A percentile compares a stretch with the other conserved stretches of the same genome.
These are phyloP conservation scores for Lochmaea crataegi DNA, from an alignment of 2,888 invertebrate genomes.

Conservation along the genomic window DNA sequence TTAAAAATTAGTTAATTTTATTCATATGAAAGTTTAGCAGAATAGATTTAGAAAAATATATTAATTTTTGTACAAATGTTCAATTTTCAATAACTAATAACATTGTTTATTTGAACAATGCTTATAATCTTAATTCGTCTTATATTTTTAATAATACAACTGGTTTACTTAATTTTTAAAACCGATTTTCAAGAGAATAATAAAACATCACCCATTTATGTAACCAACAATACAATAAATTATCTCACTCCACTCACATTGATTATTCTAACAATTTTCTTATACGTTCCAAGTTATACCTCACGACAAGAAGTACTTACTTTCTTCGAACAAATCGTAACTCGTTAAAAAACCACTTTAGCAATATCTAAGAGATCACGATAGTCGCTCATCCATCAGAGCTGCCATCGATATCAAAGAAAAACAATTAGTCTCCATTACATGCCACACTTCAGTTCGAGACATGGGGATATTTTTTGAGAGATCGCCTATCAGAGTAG, in stretches of 20 bases:
- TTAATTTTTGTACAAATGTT: too few species aligned
- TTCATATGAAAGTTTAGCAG: too few species aligned
- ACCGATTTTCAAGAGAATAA: too few species aligned
- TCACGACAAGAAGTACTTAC: neutral
- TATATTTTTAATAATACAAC: too few species aligned
- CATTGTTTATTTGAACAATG: too few species aligned
- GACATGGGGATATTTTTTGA: conserved; percentile 20
- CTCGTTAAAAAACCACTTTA: conserved; percentile 20
- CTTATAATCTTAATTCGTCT: too few species aligned
- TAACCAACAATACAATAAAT: too few species aligned
- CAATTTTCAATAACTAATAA: too few species aligned
- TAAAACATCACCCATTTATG: too few species aligned
- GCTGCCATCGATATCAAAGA: conserved; percentile 48
- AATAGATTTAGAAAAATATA: too few species aligned
- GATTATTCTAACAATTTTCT: neutral
- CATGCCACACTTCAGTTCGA: conserved; percentile 46
- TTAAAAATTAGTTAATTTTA: too few species aligned
- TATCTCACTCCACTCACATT: neutral
- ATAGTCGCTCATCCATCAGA: conserved; percentile 51
- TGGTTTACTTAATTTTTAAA: too few species aligned
- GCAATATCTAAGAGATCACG: conserved; percentile 45
- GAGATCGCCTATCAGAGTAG: neutral
- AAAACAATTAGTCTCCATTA: conserved; percentile 54
- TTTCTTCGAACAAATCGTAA: conserved; percentile 7
- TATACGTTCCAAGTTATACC: neutral